Base-by-base conservation (phyloP, 1,140 invertebrate species). In the Dreissena polymorpha region DNA sequence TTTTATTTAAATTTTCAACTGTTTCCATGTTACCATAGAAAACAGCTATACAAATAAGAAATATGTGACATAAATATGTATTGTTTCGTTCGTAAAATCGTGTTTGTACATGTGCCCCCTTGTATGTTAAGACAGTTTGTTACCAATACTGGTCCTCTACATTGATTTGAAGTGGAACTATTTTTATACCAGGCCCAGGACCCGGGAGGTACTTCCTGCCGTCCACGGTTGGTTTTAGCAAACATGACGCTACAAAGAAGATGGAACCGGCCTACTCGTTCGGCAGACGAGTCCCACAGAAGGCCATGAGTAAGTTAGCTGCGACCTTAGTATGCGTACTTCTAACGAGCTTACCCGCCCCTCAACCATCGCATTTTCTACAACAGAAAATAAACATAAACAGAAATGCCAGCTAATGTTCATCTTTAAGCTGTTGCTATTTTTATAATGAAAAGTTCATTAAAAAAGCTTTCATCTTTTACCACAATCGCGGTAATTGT, bases 201-300 rank as follows among this genome's bases (percentile, higher is more conserved):
- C 89, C 89, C 16, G 89, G 89, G 25, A 39, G 86, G 21, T 90
- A 90, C 71, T 72, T 25, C 3, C 74, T 90, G 50, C 89, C 89
- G 5, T 83, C 87, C n/a, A 86, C 86, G 51, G 51, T 84, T 6
- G 89, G 89, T 0, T 90, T 74, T 72, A 75, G 18, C 3, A 50
- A 77, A 16, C 89, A 90, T 86, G 89, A 90, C 57, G 88, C 69
- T 18, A 90, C 89, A 13, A 90, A 87, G 71, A 73, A 74, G 14
- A 85, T 75, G 68, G 85, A 87, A 70, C 88, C 89, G 50, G 89
- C 87, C 2, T 87, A 90, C 64, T 86, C 89, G 13, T 89, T 90
- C 75, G 89, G 89, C 53, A 76, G 84, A 55, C 64, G 87, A 39
- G 16, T 85, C 18, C 21, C n/a, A 14, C n/a, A 55, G 39, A 65